Percentiles rank a stretch among this genome's conserved stretches.
These are phyloP conservation scores for Galaxea fascicularis DNA, from an alignment of 92 coral and sea anemone genomes.

Conservation along the genomic window DNA sequence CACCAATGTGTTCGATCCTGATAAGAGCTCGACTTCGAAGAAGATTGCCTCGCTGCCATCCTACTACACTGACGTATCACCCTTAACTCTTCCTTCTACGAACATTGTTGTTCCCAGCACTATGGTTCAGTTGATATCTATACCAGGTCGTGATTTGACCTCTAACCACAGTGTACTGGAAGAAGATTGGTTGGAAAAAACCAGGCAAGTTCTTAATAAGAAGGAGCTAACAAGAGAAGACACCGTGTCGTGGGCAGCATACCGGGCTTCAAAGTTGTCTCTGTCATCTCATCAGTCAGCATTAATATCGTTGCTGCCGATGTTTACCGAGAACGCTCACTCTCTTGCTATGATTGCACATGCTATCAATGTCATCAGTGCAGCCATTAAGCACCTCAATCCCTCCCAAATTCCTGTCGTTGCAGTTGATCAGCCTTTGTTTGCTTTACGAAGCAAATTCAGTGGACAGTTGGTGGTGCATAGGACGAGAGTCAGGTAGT, in stretches of 20 bases:
- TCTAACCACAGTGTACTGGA: conserved; percentile 30
- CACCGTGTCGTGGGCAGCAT: conserved; percentile 58
- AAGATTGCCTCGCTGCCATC: conserved; percentile 46
- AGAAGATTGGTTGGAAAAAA: conserved; percentile 61
- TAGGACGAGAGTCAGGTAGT: conserved; percentile 50
- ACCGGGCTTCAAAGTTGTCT: conserved; percentile 52
- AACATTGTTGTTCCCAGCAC: conserved; percentile 40
- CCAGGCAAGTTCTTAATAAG: conserved; percentile 35
- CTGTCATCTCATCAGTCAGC: conserved; percentile 37
- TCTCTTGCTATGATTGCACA: conserved; percentile 56
- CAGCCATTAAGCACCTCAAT: conserved; percentile 47
- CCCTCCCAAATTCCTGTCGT: conserved; percentile 55
- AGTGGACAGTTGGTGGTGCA: conserved; percentile 42
- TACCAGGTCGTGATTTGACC: conserved; percentile 9
- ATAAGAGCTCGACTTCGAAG: conserved; percentile 39
- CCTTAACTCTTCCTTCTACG: conserved; percentile 28
- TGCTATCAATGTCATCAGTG: conserved; percentile 42
- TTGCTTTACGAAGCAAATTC: conserved; percentile 54
- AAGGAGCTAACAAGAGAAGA: conserved; percentile 37
- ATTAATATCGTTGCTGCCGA: conserved; percentile 35
- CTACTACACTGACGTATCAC: conserved; percentile 52
- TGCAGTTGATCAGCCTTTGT: conserved; percentile 55
- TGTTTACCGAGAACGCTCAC: conserved; percentile 49
- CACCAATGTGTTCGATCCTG: conserved; percentile 37
- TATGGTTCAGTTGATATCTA: conserved; percentile 9